phyloP scores from a whole-genome alignment of 2,113 vertebrate genomes.

The Tympanuchus pallidicinctus region DNA sequence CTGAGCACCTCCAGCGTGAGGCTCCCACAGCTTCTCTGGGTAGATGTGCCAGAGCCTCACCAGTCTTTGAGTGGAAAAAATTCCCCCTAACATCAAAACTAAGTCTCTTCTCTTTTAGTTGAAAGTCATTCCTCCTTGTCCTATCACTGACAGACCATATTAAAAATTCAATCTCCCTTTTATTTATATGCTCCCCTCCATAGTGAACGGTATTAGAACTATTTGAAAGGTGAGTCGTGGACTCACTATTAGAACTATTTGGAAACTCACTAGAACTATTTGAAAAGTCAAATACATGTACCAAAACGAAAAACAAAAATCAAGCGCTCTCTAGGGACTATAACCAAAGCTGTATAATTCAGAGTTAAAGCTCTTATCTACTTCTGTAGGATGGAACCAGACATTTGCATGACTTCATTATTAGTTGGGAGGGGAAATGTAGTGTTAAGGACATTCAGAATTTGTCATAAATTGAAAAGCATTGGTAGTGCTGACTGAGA shows the following conservation, averaged over 20 bases:
- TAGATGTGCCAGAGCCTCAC: no score
- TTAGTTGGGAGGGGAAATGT: not conserved
- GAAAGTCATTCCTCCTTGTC: no score
- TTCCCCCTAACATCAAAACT: no score
- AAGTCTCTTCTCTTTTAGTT: no score
- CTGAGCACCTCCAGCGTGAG: no score
- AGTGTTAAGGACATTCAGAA: slow-evolving; percentile 24
- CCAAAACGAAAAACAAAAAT: not conserved
- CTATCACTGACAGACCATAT: not conserved
- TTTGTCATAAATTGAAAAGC: slow-evolving; percentile 28
- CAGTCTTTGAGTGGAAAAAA: no score
- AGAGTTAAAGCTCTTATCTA: slow-evolving; percentile 11
- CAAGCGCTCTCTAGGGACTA: not conserved
- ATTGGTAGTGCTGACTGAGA: not conserved
- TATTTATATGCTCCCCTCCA: not conserved
- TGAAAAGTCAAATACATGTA: not conserved
- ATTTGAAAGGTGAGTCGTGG: not conserved
- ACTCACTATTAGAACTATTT: not conserved
- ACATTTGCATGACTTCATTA: slow-evolving; percentile 23
- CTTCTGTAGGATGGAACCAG: not conserved
- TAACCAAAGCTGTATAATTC: not conserved
- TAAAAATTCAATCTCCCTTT: not conserved
- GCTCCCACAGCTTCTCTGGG: no score
- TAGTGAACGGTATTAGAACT: not conserved
- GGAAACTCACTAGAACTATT: not conserved